Conservation (phyloP, 2,113 vertebrate species). For the Okapia johnstoni region DNA sequence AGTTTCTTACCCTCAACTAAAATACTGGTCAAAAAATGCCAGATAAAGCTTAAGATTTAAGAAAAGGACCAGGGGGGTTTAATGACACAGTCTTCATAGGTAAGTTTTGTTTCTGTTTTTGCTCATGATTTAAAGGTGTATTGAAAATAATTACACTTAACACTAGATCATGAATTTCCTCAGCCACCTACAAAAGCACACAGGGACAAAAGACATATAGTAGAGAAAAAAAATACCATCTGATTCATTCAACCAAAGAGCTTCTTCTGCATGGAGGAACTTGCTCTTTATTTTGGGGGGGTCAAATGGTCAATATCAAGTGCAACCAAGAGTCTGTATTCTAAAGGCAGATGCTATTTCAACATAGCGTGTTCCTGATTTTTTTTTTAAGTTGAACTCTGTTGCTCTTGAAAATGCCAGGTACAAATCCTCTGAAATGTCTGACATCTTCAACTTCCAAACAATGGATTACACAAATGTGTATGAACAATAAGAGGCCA, state of each 20-base stretch:
- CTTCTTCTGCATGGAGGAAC: not conserved
- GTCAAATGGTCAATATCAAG: not conserved
- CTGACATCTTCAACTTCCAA: slow-evolving; percentile 61
- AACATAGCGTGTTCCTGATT: not conserved
- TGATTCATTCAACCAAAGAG: not conserved
- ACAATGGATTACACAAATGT: slow-evolving; percentile 40
- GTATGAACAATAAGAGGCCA: slow-evolving; percentile 20
- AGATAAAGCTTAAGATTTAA: not conserved
- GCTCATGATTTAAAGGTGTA: not conserved
- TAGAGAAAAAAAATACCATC: not conserved
- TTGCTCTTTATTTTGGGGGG: not conserved
- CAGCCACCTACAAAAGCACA: not conserved
- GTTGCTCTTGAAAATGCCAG: slow-evolving; percentile 59
- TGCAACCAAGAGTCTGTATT: not conserved
- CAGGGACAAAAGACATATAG: not conserved
- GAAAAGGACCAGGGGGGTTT: not conserved
- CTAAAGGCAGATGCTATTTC: not conserved
- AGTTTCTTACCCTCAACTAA: not conserved
- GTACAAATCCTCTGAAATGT: slow-evolving; percentile 51
- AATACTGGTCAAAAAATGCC: not conserved
- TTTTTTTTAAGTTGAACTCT: slow-evolving; percentile 42
- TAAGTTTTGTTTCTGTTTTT: not conserved
- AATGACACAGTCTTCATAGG: not conserved
- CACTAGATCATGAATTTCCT: not conserved
- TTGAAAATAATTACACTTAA: not conserved